These are phyloP conservation scores for Lasioglossum vierecki DNA, from an alignment of 2,888 invertebrate genomes.

Conservation along the genomic window DNA sequence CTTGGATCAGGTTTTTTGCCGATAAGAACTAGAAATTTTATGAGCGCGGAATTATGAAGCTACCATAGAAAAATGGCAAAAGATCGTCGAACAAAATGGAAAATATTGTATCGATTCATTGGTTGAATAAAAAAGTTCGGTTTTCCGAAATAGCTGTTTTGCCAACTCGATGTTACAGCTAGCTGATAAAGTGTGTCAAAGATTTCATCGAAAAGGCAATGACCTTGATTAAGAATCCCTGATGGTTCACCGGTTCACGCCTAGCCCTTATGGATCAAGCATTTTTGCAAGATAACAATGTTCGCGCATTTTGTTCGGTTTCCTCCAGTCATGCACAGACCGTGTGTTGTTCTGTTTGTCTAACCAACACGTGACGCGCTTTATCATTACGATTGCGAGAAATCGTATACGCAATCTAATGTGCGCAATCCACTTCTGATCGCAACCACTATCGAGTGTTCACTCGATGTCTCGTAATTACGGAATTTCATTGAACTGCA, in stretches of 20 bases:
- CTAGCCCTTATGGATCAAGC: neutral
- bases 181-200: neutral
- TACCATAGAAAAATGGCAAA: too few relatives aligned
- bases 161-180: too few relatives aligned
- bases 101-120: too few relatives aligned
- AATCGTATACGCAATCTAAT: neutral
- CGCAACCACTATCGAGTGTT: too few relatives aligned
- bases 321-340: neutral
- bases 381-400: neutral
- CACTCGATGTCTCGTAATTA: neutral
- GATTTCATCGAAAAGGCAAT: neutral
- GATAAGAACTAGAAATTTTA: too few relatives aligned
- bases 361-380: neutral
- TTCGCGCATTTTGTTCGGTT: neutral
- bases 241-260: neutral
- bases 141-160: too few relatives aligned
- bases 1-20: too few relatives aligned
- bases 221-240: neutral
- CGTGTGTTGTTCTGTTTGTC: neutral
- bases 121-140: too few relatives aligned
- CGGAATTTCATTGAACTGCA: slow-evolving; percentile 3
- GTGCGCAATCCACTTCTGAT: neutral
- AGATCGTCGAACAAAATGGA: too few relatives aligned
- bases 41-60: too few relatives aligned
- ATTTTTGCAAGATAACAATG: neutral